A percentile compares a stretch with the other conserved stretches of the same genome.
Evolutionary conservation across 1,140 invertebrate genomes (phyloP).

Genomic region (Diabrotica undecimpunctata): DNA sequence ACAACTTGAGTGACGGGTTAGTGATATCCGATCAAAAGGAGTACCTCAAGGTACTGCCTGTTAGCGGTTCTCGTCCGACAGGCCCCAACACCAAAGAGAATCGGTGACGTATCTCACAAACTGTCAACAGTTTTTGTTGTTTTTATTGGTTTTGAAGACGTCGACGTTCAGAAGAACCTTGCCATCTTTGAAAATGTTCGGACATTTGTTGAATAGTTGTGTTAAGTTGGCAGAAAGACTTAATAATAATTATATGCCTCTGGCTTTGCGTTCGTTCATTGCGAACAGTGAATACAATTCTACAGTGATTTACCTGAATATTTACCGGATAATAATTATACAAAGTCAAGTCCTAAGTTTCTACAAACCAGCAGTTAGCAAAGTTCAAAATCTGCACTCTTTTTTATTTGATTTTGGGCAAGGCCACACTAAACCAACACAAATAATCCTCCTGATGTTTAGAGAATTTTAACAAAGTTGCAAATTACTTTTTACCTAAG

Average conservation of each 20-base stretch:
- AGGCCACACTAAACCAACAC: too few relatives aligned
- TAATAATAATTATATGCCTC: slow-evolving; percentile 35
- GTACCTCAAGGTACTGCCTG: slow-evolving; percentile 28
- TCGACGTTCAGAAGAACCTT: slow-evolving; percentile 25
- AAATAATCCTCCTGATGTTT: too few relatives aligned
- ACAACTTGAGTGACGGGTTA: slow-evolving; percentile 82
- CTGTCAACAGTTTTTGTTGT: slow-evolving; percentile 42
- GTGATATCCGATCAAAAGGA: slow-evolving; percentile 26
- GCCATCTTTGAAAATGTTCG: slow-evolving; percentile 35
- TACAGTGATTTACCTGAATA: slow-evolving; percentile 41
- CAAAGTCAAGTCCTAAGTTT: slow-evolving; percentile 41
- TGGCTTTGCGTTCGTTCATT: slow-evolving; percentile 38
- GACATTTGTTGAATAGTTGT: slow-evolving; percentile 42
- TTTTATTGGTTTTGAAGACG: slow-evolving; percentile 35
- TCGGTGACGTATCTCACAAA: slow-evolving; percentile 43
- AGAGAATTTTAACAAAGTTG: too few relatives aligned
- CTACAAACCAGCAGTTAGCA: slow-evolving; percentile 44
- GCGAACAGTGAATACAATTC: slow-evolving; percentile 46
- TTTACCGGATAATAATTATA: slow-evolving; percentile 42
- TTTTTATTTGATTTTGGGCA: slow-evolving; percentile 32
- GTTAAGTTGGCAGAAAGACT: slow-evolving; percentile 45
- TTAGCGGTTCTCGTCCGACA: slow-evolving; percentile 25
- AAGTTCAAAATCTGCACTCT: slow-evolving; percentile 46
- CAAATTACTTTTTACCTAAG: too few relatives aligned
- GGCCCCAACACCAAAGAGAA: slow-evolving; percentile 34